Evolutionary conservation across 2,888 invertebrate genomes (phyloP).

Genomic region (Ditula angustiorana): DNA sequence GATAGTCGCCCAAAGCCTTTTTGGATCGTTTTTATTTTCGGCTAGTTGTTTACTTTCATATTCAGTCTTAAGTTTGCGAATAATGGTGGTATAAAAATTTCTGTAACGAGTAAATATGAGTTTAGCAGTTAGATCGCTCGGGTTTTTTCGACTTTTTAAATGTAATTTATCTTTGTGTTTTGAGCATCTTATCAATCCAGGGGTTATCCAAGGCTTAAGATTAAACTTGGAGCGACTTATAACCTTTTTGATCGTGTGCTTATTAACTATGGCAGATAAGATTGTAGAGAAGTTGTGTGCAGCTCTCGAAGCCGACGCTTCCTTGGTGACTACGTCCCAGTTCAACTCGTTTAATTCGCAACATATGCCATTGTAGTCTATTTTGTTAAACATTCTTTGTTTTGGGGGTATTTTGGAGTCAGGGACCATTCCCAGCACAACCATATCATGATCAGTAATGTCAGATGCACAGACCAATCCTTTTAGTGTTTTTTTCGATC

Average conservation of each 20-base stretch:
- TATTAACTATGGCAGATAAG: neutral
- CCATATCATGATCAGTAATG: neutral
- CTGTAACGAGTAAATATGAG: constrained; percentile 27
- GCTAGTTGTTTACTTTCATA: constrained; percentile 21
- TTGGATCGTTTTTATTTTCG: constrained; percentile 7
- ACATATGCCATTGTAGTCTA: neutral
- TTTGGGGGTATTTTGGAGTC: neutral
- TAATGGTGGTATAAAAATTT: constrained; percentile 20
- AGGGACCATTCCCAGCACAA: neutral
- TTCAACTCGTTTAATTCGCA: neutral
- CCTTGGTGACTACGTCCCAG: neutral
- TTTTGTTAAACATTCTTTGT: neutral
- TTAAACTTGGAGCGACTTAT: neutral
- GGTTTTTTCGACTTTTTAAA: constrained; percentile 7
- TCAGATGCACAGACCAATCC: too few species aligned
- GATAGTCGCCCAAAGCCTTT: constrained; percentile 27
- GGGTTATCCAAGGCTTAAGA: too few species aligned
- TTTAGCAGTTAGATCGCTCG: constrained; percentile 16
- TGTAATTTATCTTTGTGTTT: constrained; percentile 13
- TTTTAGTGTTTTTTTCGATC: neutral
- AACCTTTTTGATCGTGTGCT: neutral
- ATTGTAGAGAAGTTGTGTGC: neutral
- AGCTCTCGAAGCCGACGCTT: neutral
- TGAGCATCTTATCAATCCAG: neutral
- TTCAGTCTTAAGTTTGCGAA: constrained; percentile 19